A percentile compares a stretch with the other conserved stretches of the same genome.
Conservation (phyloP, 1,140 invertebrate genomes). For the Tenebrio molitor region DNA sequence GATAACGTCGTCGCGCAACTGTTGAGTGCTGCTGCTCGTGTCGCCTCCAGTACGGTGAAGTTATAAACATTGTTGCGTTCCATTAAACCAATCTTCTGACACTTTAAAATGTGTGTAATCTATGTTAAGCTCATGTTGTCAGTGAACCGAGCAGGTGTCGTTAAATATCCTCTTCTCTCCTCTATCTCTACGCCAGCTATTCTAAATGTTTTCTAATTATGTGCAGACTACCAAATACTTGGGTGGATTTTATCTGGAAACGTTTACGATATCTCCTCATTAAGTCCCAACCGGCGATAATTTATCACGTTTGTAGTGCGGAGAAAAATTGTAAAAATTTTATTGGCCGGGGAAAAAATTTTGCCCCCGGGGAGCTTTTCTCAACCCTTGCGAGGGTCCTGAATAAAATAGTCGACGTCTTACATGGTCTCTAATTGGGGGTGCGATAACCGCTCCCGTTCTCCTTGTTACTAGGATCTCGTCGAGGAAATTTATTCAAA, state of each 20-base stretch:
- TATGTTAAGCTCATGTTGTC: conserved; percentile 46
- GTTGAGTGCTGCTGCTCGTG: not conserved
- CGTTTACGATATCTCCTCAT: conserved; percentile 22
- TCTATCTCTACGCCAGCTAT: conserved; percentile 36
- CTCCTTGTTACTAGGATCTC: too few relatives aligned
- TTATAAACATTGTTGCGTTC: conserved; percentile 39
- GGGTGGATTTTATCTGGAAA: not conserved
- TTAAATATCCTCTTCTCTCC: conserved; percentile 39
- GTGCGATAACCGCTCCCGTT: too few relatives aligned
- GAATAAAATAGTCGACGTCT: too few relatives aligned
- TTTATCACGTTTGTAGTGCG: too few relatives aligned
- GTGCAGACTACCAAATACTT: conserved; percentile 32
- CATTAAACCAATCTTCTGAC: conserved; percentile 40
- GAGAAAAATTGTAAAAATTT: too few relatives aligned
- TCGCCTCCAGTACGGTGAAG: conserved; percentile 10
- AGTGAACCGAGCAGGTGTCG: conserved; percentile 48
- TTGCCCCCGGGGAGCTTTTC: too few relatives aligned
- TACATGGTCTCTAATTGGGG: too few relatives aligned
- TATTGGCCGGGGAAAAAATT: too few relatives aligned
- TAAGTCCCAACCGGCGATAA: too few relatives aligned
- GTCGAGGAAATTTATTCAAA: too few relatives aligned
- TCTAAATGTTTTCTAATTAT: conserved; percentile 40
- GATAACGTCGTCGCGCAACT: too few relatives aligned
- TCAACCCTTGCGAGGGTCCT: too few relatives aligned
- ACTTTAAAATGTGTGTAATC: conserved; percentile 46